phyloP scores from a whole-genome alignment of 2,888 invertebrate genomes.

The Aphidius colemani region DNA sequence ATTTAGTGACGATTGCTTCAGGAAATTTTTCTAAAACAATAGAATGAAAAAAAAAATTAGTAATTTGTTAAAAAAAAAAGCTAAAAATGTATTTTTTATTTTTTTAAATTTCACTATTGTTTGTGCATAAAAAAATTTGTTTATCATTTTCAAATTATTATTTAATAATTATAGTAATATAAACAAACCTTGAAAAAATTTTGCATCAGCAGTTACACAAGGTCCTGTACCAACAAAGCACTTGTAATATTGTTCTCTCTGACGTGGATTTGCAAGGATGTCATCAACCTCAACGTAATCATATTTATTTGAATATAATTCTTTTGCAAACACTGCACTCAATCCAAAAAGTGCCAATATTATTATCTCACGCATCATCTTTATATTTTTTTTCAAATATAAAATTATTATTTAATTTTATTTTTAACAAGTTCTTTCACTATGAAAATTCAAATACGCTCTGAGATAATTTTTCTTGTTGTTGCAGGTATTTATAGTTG shows the following conservation, averaged over 20 bases:
- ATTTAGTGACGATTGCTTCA: conserved; percentile 36
- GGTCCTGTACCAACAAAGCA: conserved; percentile 42
- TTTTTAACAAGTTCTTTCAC: conserved; percentile 4
- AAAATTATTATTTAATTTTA: not conserved
- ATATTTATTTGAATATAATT: conserved; percentile 38
- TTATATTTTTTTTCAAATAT: not conserved
- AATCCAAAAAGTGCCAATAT: conserved; percentile 4
- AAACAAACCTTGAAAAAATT: conserved; percentile 36
- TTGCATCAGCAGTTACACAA: conserved; percentile 38
- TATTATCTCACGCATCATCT: conserved; percentile 2
- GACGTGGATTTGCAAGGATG: conserved; percentile 39
- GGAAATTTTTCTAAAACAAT: conserved; percentile 32
- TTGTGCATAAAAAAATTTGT: no score
- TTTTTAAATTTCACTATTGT: no score
- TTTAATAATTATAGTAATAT: not conserved
- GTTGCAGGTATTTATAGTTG: conserved; percentile 27
- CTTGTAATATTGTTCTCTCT: conserved; percentile 42
- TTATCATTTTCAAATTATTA: not conserved
- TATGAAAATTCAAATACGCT: not conserved
- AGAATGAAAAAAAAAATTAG: not conserved
- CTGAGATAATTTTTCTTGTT: conserved; percentile 15
- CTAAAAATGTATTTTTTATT: no score
- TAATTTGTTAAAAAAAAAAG: not conserved
- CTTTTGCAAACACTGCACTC: conserved; percentile 11
- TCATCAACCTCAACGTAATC: conserved; percentile 43